Percentiles rank a stretch among this genome's conserved stretches.
Evolutionary conservation across 2,797 vertebrate genomes (phyloP).

Genomic region (Phataginus tetradactyla): DNA sequence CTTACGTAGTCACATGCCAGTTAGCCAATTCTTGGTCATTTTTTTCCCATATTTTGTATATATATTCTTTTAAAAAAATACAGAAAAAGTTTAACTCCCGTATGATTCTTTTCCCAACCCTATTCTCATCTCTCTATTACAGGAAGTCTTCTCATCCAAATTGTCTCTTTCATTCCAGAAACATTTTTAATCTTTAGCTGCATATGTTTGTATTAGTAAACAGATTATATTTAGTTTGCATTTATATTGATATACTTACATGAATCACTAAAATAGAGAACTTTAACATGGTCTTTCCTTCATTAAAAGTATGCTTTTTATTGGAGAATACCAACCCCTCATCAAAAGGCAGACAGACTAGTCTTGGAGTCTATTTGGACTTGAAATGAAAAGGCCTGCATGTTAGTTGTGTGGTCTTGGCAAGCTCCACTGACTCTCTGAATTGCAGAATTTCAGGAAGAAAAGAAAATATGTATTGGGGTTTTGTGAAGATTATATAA

Average conservation of each 20-base stretch:
- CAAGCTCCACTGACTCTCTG: neutral
- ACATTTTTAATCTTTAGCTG: neutral
- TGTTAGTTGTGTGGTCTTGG: neutral
- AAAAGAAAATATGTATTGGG: neutral
- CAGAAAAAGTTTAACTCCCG: neutral
- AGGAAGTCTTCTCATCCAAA: neutral
- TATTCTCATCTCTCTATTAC: neutral
- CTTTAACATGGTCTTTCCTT: neutral
- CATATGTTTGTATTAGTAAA: neutral
- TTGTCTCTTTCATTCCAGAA: neutral
- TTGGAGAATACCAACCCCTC: neutral
- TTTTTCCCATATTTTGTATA: neutral
- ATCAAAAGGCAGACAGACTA: neutral
- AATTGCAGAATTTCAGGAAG: neutral
- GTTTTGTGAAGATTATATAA: neutral
- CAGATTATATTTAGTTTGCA: conserved; percentile 16
- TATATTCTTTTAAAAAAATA: neutral
- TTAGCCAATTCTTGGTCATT: neutral
- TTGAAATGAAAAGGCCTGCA: neutral
- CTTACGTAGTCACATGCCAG: neutral
- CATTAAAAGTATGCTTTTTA: neutral
- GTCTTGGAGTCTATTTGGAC: neutral
- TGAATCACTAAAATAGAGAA: neutral
- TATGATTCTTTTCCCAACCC: neutral
- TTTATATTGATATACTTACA: neutral